phyloP scores from a whole-genome alignment of 2,113 vertebrate species.

The Nothobranchius furzeri region DNA sequence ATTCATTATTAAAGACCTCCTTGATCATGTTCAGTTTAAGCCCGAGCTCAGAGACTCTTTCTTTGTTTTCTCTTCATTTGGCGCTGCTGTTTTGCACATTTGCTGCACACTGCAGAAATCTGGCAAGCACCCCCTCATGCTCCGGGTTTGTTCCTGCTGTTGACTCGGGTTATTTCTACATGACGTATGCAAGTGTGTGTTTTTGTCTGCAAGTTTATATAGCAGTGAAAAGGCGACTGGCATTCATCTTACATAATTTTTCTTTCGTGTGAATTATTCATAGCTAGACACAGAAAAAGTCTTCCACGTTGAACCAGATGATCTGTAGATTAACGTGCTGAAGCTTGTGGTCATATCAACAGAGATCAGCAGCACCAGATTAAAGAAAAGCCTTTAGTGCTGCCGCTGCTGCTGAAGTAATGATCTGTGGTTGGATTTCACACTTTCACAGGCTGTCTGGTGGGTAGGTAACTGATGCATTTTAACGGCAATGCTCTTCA shows the following conservation, averaged over 20 bases:
- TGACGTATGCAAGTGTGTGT: constrained; percentile 5
- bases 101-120: constrained; percentile 44
- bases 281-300: constrained; percentile 38
- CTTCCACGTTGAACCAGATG: constrained; percentile 46
- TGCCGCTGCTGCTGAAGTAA: constrained; percentile 49
- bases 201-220: background rate
- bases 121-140: constrained; percentile 20
- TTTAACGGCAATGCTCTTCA: constrained; percentile 57
- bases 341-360: constrained; percentile 24
- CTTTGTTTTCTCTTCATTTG: constrained; percentile 50
- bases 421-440: constrained; percentile 58
- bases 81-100: constrained; percentile 43
- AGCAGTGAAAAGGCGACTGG: constrained; percentile 5
- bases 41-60: constrained; percentile 50
- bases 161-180: constrained; percentile 11
- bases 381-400: constrained; percentile 40
- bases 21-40: constrained; percentile 69
- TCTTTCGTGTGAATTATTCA: constrained; percentile 34
- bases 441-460: constrained; percentile 55
- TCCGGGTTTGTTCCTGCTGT: constrained; percentile 17
- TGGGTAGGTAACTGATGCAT: constrained; percentile 59
- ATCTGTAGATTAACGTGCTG: constrained; percentile 58
- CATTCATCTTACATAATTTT: constrained; percentile 22
- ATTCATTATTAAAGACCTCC: constrained; percentile 78
- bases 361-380: constrained; percentile 43